A percentile compares a stretch with the other conserved stretches of the same genome.
Conservation (phyloP, 2,113 vertebrate genomes). For the Neodontobutis hainanensis region DNA sequence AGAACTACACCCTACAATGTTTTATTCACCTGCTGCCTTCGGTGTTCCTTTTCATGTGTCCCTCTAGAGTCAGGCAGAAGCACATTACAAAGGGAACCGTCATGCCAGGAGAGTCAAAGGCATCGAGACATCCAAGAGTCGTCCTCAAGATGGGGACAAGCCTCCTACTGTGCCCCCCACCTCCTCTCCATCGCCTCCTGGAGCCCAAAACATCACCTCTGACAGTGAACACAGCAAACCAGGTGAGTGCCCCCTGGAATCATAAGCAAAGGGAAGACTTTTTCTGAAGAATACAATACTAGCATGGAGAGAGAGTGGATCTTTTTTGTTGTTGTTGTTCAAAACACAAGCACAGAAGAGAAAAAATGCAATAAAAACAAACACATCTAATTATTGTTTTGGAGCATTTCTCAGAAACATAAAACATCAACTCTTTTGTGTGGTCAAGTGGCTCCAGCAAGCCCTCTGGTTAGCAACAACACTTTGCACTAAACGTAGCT, state of each 20-base stretch:
- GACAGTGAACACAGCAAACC: slow-evolving; percentile 72
- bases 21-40: slow-evolving; percentile 38
- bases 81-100: slow-evolving; percentile 94
- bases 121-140: slow-evolving; percentile 90
- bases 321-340: slow-evolving; percentile 21
- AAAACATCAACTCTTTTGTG: slow-evolving; percentile 20
- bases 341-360: slow-evolving; percentile 6
- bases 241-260: slow-evolving; percentile 60
- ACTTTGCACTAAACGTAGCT: slow-evolving; percentile 3
- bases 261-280: not conserved
- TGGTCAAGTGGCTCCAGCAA: slow-evolving; percentile 25
- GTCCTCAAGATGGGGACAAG: slow-evolving; percentile 84
- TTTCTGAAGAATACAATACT: not conserved
- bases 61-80: slow-evolving; percentile 89
- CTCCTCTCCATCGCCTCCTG: slow-evolving; percentile 76
- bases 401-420: slow-evolving; percentile 23
- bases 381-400: slow-evolving; percentile 29
- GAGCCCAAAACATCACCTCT: slow-evolving; percentile 41
- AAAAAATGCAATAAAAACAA: slow-evolving; percentile 44
- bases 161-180: slow-evolving; percentile 65
- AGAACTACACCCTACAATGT: slow-evolving; percentile 15
- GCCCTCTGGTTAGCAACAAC: slow-evolving; percentile 11
- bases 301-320: not conserved
- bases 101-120: slow-evolving; percentile 92
- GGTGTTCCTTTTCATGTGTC: not conserved